phyloP scores from a whole-genome alignment of 1,140 invertebrate species.

The Tetraneura akinire region DNA sequence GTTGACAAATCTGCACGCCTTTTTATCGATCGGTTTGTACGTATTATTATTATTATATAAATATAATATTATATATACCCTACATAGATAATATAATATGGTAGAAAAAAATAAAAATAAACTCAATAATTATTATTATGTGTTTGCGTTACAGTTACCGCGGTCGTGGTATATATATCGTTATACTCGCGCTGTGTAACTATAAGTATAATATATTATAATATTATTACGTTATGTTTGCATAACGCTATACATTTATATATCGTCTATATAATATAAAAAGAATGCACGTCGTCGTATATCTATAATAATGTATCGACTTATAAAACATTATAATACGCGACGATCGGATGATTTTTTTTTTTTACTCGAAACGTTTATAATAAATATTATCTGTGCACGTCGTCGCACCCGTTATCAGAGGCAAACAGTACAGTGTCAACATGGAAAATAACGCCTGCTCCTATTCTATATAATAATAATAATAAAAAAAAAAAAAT shows the following conservation, averaged over 20 bases:
- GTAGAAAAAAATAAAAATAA: neutral
- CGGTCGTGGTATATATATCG: neutral
- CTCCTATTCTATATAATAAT: neutral
- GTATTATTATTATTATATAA: neutral
- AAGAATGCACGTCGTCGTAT: neutral
- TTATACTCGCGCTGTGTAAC: neutral
- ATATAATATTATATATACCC: neutral
- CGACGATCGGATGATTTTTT: conserved; percentile 8
- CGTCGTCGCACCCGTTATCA: neutral
- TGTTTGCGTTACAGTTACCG: conserved; percentile 36
- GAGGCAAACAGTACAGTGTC: conserved; percentile 26
- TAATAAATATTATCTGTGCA: conserved; percentile 16
- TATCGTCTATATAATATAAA: neutral
- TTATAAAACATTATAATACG: too few relatives aligned
- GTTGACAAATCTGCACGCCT: conserved; percentile 36
- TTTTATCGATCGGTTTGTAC: conserved; percentile 9
- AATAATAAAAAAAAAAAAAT: neutral
- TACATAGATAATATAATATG: too few relatives aligned
- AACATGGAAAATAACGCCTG: neutral
- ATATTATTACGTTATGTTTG: too few relatives aligned
- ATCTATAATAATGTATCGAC: too few relatives aligned
- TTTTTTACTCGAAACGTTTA: neutral
- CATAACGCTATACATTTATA: neutral
- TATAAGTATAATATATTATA: too few relatives aligned
- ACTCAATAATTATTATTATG: conserved; percentile 8